phyloP scores from a whole-genome alignment of 2,888 invertebrate genomes.

The Atethmia centrago region DNA sequence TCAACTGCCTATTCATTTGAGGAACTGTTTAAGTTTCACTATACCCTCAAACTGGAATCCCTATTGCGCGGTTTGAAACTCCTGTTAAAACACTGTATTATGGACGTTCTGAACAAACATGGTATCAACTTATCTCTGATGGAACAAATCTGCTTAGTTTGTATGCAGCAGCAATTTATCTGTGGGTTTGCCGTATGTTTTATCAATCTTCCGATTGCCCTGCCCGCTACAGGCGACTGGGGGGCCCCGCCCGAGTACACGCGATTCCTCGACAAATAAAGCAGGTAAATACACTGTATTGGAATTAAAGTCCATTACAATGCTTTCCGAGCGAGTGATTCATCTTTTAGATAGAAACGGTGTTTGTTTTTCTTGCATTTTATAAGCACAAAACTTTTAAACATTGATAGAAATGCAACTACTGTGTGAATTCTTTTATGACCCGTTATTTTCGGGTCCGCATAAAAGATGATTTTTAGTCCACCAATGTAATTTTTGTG shows the following conservation, averaged over 20 bases:
- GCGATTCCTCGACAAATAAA: constrained; percentile 66
- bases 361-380: constrained; percentile 35
- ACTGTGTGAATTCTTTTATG: constrained; percentile 20
- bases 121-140: constrained; percentile 67
- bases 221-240: constrained; percentile 63
- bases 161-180: constrained; percentile 72
- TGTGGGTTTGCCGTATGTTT: constrained; percentile 72
- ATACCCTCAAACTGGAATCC: constrained; percentile 54
- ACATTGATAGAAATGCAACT: constrained; percentile 15
- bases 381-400: constrained; percentile 15
- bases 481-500: background rate
- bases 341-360: constrained; percentile 32
- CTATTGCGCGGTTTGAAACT: constrained; percentile 52
- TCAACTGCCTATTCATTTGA: constrained; percentile 51
- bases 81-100: constrained; percentile 50
- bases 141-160: constrained; percentile 73
- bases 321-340: constrained; percentile 45
- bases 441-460: background rate
- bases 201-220: constrained; percentile 80
- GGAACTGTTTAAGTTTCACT: constrained; percentile 60
- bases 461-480: constrained; percentile 15
- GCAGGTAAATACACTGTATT: constrained; percentile 46
- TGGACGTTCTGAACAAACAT: constrained; percentile 50
- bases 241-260: constrained; percentile 73
- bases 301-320: constrained; percentile 56